Evolutionary conservation across 2,797 vertebrate genomes (phyloP).

Genomic region (Coregonus sp.): DNA sequence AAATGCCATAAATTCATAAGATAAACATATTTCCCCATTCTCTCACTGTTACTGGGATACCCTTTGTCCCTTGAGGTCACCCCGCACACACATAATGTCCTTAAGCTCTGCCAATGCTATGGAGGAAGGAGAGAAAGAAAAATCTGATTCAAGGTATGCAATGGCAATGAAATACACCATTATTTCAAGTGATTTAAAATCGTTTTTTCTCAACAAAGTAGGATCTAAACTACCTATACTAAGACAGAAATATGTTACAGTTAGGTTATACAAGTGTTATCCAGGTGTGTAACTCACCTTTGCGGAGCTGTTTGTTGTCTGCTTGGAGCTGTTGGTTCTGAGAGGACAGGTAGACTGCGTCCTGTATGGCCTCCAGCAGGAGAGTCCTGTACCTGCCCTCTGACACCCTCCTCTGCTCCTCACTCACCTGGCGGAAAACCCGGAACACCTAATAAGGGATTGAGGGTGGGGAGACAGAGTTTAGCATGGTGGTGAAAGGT

Average conservation of each 20-base stretch:
- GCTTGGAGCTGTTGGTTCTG: slow-evolving; percentile 79
- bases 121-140: neutral
- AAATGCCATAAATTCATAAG: neutral
- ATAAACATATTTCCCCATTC: neutral
- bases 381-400: slow-evolving; percentile 73
- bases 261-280: neutral
- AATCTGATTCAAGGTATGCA: neutral
- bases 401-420: slow-evolving; percentile 73
- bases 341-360: slow-evolving; percentile 71
- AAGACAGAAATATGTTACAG: neutral
- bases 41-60: slow-evolving; percentile 25
- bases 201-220: neutral
- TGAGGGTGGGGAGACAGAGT: neutral
- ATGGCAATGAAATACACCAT: neutral
- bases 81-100: slow-evolving; percentile 53
- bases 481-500: neutral
- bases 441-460: slow-evolving; percentile 75
- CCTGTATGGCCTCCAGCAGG: slow-evolving; percentile 78
- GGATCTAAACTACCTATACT: neutral
- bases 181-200: neutral
- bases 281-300: slow-evolving; percentile 41
- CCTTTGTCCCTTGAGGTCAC: slow-evolving; percentile 33
- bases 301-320: slow-evolving; percentile 69
- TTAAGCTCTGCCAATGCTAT: slow-evolving; percentile 71
- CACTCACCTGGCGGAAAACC: slow-evolving; percentile 76